Evolutionary conservation across 2,113 vertebrate species (phyloP).

Genomic region (Xiphophorus maculatus): DNA sequence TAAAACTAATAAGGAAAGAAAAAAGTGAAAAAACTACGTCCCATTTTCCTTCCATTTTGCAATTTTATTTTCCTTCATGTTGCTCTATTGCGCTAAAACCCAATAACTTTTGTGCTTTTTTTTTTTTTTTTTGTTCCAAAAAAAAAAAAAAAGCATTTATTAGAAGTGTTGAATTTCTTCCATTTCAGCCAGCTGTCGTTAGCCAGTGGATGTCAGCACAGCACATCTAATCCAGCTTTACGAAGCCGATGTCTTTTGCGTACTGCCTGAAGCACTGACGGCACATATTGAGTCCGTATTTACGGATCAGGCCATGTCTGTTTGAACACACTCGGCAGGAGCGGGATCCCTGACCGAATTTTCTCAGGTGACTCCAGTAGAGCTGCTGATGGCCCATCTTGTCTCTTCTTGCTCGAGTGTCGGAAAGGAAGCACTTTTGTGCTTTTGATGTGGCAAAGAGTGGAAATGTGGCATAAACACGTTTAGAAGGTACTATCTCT

Average conservation of each 20-base stretch:
- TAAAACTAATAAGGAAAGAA: too few relatives aligned
- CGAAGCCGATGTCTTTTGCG: too few relatives aligned
- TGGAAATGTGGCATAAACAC: background rate
- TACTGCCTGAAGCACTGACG: too few relatives aligned
- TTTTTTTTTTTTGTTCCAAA: too few relatives aligned
- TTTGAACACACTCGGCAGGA: conserved; percentile 97
- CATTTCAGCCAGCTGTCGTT: too few relatives aligned
- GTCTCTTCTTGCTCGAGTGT: conserved; percentile 55
- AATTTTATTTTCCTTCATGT: background rate
- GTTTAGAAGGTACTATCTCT: background rate
- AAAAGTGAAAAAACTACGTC: background rate
- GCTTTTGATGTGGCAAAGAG: background rate
- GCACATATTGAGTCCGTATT: conserved; percentile 95
- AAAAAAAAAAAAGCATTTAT: too few relatives aligned
- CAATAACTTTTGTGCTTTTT: background rate
- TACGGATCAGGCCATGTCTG: conserved; percentile 95
- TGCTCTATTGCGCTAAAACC: background rate
- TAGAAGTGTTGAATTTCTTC: too few relatives aligned
- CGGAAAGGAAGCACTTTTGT: conserved; percentile 80
- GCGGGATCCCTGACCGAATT: conserved; percentile 96
- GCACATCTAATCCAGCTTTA: too few relatives aligned
- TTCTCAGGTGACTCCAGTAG: conserved; percentile 96
- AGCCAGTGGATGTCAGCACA: too few relatives aligned
- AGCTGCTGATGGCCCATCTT: conserved; percentile 97
- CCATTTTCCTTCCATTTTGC: background rate